These are phyloP conservation scores for Heliconius congener DNA, from an alignment of 1,140 invertebrate genomes.

Conservation along the genomic window DNA sequence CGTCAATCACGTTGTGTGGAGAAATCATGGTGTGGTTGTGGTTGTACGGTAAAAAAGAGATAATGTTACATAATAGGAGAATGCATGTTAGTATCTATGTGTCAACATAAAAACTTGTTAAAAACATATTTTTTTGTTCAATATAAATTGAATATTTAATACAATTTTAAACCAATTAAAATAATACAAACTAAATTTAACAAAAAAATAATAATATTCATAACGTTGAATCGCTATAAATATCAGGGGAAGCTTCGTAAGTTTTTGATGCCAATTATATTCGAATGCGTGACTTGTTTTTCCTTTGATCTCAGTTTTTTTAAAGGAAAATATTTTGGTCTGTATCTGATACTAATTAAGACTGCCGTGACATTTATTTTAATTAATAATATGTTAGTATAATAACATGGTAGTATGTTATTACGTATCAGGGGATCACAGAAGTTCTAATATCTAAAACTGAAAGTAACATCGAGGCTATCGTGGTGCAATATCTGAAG, in stretches of 20 bases:
- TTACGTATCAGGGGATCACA: neutral
- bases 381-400: neutral
- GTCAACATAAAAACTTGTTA: no score
- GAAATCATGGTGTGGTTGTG: no score
- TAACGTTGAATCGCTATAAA: neutral
- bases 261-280: constrained; percentile 11
- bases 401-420: no score
- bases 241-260: neutral
- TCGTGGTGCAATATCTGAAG: no score
- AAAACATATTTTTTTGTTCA: no score
- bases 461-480: no score
- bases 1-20: no score
- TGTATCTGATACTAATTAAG: neutral
- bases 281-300: neutral
- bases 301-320: neutral
- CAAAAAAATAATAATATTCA: neutral
- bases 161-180: neutral
- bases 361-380: neutral
- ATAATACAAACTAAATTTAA: neutral
- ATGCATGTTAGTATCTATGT: no score
- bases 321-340: neutral
- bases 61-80: no score
- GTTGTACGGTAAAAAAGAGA: no score
- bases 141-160: no score
- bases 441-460: neutral